Evolutionary conservation across 2,888 invertebrate species (phyloP).

Genomic region (Drosophila greeni): DNA sequence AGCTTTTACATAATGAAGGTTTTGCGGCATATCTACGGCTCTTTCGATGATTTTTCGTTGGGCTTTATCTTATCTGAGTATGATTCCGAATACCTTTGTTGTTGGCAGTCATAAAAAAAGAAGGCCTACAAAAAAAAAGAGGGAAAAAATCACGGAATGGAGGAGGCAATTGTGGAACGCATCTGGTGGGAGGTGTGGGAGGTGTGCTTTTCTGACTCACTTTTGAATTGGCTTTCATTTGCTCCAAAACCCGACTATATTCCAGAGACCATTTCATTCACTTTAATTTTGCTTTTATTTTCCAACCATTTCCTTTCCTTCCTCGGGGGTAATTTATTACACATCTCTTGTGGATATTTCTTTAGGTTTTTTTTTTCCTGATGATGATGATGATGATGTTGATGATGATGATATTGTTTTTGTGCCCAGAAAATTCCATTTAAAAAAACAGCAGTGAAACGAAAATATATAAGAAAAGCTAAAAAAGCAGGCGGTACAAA

Average conservation of each 20-base stretch:
- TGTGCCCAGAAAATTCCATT: slow-evolving; percentile 22
- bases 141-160: not conserved
- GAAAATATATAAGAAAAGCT: slow-evolving; percentile 24
- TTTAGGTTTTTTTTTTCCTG: slow-evolving; percentile 28
- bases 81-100: slow-evolving; percentile 37
- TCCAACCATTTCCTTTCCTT: slow-evolving; percentile 29
- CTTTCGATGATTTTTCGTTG: slow-evolving; percentile 37
- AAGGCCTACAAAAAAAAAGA: slow-evolving; percentile 1
- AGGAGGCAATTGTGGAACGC: slow-evolving; percentile 20
- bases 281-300: slow-evolving; percentile 46
- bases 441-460: slow-evolving; percentile 8
- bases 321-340: slow-evolving; percentile 56
- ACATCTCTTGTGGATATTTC: slow-evolving; percentile 56
- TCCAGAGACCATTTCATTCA: slow-evolving; percentile 58
- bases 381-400: slow-evolving; percentile 36
- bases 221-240: slow-evolving; percentile 30
- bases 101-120: slow-evolving; percentile 21
- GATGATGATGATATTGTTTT: slow-evolving; percentile 28
- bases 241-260: slow-evolving; percentile 13
- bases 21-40: slow-evolving; percentile 34
- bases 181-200: slow-evolving; percentile 15
- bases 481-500: slow-evolving; percentile 45
- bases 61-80: slow-evolving; percentile 59
- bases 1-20: slow-evolving; percentile 43
- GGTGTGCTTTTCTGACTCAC: slow-evolving; percentile 23